Evolutionary conservation across 1,140 invertebrate genomes (phyloP).

Genomic region (Protaetia brevitarsis): DNA sequence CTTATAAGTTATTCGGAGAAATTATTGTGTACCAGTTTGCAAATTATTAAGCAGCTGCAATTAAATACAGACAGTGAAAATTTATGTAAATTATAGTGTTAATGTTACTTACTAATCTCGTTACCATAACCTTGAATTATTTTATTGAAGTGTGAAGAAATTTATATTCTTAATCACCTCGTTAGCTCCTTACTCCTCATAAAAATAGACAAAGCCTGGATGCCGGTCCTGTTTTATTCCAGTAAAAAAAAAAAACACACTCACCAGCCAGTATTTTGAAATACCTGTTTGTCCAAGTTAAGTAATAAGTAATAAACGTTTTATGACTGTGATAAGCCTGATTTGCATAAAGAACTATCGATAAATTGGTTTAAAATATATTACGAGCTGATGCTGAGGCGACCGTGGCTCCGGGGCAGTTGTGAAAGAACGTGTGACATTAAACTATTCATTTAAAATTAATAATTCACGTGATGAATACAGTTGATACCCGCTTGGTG

Average conservation of each 20-base stretch:
- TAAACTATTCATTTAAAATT: slow-evolving; percentile 19
- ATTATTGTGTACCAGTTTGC: too few species aligned
- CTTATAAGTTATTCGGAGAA: too few species aligned
- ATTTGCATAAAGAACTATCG: slow-evolving; percentile 15
- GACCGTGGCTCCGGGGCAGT: background rate
- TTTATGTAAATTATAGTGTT: too few species aligned
- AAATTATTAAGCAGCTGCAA: too few species aligned
- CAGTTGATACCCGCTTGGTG: background rate
- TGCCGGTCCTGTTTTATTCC: background rate
- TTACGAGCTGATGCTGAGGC: background rate
- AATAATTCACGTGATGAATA: slow-evolving; percentile 17
- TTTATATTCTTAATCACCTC: too few species aligned
- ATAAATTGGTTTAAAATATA: slow-evolving; percentile 19
- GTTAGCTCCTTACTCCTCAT: too few species aligned
- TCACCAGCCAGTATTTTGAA: background rate
- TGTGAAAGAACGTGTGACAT: slow-evolving; percentile 12
- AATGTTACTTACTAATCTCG: too few species aligned
- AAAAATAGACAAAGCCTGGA: too few species aligned
- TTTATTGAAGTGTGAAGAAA: background rate
- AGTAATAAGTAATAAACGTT: slow-evolving; percentile 16
- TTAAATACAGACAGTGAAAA: too few species aligned
- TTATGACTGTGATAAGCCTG: slow-evolving; percentile 8
- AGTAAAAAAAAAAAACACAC: background rate
- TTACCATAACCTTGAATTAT: background rate
- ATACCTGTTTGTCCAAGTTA: slow-evolving; percentile 14